A percentile compares a stretch with the other conserved stretches of the same genome.
phyloP scores from a whole-genome alignment of 2,797 vertebrate species.

The Siniperca scherzeri region DNA sequence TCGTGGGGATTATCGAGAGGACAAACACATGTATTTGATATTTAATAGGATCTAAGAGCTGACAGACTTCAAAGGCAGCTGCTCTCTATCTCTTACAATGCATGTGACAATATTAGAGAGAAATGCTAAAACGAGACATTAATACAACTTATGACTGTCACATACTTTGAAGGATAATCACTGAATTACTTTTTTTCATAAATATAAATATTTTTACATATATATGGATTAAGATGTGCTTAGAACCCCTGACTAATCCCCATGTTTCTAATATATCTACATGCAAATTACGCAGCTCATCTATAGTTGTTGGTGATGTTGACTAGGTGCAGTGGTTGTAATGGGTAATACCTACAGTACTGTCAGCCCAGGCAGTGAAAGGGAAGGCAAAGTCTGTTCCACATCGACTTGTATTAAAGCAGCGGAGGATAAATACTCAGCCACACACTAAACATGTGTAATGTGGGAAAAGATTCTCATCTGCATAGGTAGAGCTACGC shows the following conservation, averaged over 20 bases:
- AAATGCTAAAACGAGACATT: slow-evolving; percentile 47
- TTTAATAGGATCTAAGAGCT: slow-evolving; percentile 67
- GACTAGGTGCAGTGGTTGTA: slow-evolving; percentile 48
- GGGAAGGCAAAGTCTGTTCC: slow-evolving; percentile 38
- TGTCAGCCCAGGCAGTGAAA: slow-evolving; percentile 22
- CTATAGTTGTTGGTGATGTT: slow-evolving; percentile 47
- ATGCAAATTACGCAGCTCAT: slow-evolving; percentile 60
- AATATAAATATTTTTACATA: slow-evolving; percentile 61
- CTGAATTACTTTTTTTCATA: slow-evolving; percentile 56
- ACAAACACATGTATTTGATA: slow-evolving; percentile 75
- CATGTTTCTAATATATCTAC: slow-evolving; percentile 68
- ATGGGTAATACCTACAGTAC: slow-evolving; percentile 32
- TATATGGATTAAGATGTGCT: slow-evolving; percentile 72
- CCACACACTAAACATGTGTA: slow-evolving; percentile 57
- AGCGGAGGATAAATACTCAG: slow-evolving; percentile 51
- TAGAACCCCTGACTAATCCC: slow-evolving; percentile 71
- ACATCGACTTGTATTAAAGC: slow-evolving; percentile 59
- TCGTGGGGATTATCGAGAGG: slow-evolving; percentile 60
- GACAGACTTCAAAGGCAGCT: slow-evolving; percentile 73
- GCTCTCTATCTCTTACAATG: slow-evolving; percentile 46
- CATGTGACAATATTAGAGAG: slow-evolving; percentile 52
- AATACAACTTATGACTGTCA: slow-evolving; percentile 68
- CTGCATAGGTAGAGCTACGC: slow-evolving; percentile 58
- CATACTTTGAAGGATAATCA: slow-evolving; percentile 70
- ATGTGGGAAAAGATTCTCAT: slow-evolving; percentile 67